Conservation (phyloP, 2,113 vertebrate genomes). For the Loxodonta africana region DNA sequence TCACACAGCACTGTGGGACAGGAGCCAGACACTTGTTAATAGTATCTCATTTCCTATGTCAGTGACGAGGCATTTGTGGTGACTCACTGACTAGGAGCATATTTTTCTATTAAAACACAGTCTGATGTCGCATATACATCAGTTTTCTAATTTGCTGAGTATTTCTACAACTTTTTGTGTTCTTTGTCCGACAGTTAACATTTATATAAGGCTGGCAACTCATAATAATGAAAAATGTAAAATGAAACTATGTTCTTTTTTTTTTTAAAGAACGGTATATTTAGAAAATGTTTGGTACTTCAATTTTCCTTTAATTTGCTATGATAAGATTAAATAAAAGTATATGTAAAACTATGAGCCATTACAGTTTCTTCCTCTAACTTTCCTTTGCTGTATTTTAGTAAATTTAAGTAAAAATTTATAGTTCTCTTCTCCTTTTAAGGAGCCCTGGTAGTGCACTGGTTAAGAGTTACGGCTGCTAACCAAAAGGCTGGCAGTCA, state of each 20-base stretch:
- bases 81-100: conserved; percentile 45
- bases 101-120: conserved; percentile 62
- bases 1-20: not conserved
- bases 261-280: conserved; percentile 5
- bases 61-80: conserved; percentile 29
- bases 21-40: conserved; percentile 15
- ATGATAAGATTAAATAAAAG: conserved; percentile 42
- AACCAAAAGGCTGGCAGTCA: no score
- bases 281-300: conserved; percentile 51
- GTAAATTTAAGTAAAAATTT: conserved; percentile 59
- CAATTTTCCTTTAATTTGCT: conserved; percentile 62
- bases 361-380: not conserved
- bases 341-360: conserved; percentile 34
- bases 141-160: conserved; percentile 54
- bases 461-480: no score
- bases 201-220: conserved; percentile 39
- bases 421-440: conserved; percentile 12
- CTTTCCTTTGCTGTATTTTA: conserved; percentile 33
- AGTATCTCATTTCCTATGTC: not conserved
- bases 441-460: not conserved
- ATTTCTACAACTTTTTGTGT: conserved; percentile 71
- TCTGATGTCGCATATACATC: conserved; percentile 34
- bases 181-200: conserved; percentile 55
- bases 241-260: conserved; percentile 6
- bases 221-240: conserved; percentile 55